Percentiles rank a stretch among this genome's conserved stretches.
These are phyloP conservation scores for Meteorus colon DNA, from an alignment of 2,888 invertebrate species.

Conservation along the genomic window DNA sequence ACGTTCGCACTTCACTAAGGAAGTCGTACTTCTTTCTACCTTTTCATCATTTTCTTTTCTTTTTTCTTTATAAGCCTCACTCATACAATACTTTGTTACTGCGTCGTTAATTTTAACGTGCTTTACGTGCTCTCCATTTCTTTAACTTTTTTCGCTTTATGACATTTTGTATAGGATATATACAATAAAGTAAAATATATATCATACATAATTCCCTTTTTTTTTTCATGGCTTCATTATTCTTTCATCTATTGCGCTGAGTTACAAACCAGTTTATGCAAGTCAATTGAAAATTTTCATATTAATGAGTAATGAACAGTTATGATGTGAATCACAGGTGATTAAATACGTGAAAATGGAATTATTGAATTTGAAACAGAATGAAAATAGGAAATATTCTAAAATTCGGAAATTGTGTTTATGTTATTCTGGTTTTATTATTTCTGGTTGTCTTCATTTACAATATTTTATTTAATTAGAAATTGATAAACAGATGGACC, in stretches of 20 bases:
- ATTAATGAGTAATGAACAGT: background rate
- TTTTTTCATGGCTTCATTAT: background rate
- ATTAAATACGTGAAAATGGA: background rate
- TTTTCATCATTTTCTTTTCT: constrained; percentile 29
- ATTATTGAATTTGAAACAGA: background rate
- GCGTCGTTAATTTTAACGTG: constrained; percentile 72
- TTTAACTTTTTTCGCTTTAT: constrained; percentile 62
- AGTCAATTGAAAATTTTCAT: background rate
- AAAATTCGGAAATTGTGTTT: no score
- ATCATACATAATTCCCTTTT: background rate
- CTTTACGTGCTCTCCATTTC: constrained; percentile 70
- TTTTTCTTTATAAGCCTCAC: constrained; percentile 47
- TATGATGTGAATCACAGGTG: background rate
- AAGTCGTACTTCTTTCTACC: constrained; percentile 42
- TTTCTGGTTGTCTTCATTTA: no score
- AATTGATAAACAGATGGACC: no score
- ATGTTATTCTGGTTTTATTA: no score
- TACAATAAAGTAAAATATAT: background rate
- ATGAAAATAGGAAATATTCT: no score
- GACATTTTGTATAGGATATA: constrained; percentile 42
- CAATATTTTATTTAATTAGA: no score
- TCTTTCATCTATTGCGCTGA: background rate
- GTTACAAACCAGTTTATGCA: no score
- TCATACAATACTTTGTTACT: constrained; percentile 70
- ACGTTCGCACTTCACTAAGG: constrained; percentile 55